Evolutionary conservation across 2,113 vertebrate genomes (phyloP), one percentile per base, ranked within the genome.

Genomic region (Athene cunicularia): DNA sequence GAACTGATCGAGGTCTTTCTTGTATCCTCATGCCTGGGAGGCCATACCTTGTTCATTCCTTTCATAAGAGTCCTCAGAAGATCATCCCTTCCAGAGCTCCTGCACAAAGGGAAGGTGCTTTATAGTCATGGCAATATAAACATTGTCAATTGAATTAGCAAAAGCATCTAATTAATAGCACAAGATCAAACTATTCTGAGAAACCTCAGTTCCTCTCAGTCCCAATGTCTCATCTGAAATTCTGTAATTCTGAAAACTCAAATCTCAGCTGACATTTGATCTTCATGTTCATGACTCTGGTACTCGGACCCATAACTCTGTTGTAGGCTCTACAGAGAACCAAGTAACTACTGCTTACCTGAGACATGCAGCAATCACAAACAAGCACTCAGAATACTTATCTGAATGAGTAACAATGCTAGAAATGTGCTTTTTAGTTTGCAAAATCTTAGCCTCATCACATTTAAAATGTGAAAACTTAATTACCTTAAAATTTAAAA

Each of bases 111-210:
- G 13, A 75, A 75, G 33, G 26, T 11, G 56, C 12, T 30, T 86
- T 6, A 53, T 37, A 28, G 23, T 67, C 20, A 39, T 2, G 3
- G 45, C 7, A 91, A 11, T 28, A 16, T 45, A 60, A 81, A 27
- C 1, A 0, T 8, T 60, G 59, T 15, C 26, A 18, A 87, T 56
- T 0, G 0, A 22, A 90, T 93, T 58, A 80, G 24, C 22, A 92
- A 64, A 83, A 91, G 5, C 11, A 71, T 74, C 8, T 66, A n/a
- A 52, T 50, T 73, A 76, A 62, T 20, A 77, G 12, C 55, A 62
- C 9, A 83, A 73, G 12, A 75, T 43, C 22, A 80, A 89, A 58
- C 30, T 66, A 22, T 70, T 60, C 45, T 58, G 35, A 80, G 33
- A 95, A 83, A 80, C 8, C 19, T 83, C 6, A 0, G 11, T 58